Base-by-base conservation (phyloP, 2,888 invertebrate species). In the Mythimna lalbum region DNA sequence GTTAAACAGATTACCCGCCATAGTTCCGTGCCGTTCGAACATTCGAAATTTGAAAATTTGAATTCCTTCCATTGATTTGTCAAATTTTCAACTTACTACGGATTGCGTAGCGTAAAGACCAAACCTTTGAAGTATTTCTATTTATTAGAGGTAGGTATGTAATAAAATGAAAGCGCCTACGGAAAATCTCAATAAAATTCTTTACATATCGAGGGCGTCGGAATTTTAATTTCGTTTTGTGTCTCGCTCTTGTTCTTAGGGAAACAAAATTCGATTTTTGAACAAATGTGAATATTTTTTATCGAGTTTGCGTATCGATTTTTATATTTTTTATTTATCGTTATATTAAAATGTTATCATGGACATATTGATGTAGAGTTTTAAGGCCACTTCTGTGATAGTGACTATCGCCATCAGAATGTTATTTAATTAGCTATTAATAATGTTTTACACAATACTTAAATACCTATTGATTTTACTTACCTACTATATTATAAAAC, bases 211-310 rank as follows among this genome's bases (percentile, higher is more conserved):
- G 43, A 21, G 55, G 65, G 63, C 60, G 69, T 43, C 39, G 78
- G 73, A 57, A 73, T 81, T 78, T 68, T 81, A 75, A 83, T 81
- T 78, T 75, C 21, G 59, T 73, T 57, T 72, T 72, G 23, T 68
- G 53, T 63, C 43, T 69, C 65, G 52, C 50, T 74, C 69, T 70
- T 59, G 59, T 63, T 73, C 60, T 62, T 69, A 63, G 56, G 21
- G 50, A 65, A 67, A 66, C 14, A 39, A 27, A 78, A 80, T 81
- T 78, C 23, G 69, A 75, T 75, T 81, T 80, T 43, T 49, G 47
- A 69, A 70, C 50, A 62, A 77, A 65, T 57, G 14, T 31, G 17
- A 47, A 71, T 47, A 76, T 74, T 60, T 60, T 33, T 0, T 53
- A 69, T 60, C 39, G 27, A 70, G 33, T 53, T 64, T 47, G n/a